Percentiles rank a stretch among this genome's conserved stretches.
Evolutionary conservation across 2,113 vertebrate species (phyloP).

Genomic region (Leptosomus discolor): DNA sequence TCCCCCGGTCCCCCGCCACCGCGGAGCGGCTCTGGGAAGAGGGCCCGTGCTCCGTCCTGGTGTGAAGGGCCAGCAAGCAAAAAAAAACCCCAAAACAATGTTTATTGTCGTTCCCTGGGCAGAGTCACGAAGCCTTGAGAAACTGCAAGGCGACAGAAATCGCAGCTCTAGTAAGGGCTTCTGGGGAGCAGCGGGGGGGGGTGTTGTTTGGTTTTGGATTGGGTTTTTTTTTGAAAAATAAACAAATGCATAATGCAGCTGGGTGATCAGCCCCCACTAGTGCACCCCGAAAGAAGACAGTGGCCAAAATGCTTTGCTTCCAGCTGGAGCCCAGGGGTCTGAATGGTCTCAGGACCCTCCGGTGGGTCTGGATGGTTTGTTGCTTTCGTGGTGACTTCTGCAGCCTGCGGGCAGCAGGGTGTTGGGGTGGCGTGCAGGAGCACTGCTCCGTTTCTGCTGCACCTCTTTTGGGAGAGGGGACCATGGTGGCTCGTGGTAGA

Average conservation of each 20-base stretch:
- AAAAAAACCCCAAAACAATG: neutral
- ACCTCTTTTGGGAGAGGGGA: neutral
- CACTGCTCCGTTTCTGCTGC: fast-evolving
- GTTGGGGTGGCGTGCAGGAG: neutral
- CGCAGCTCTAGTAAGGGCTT: neutral
- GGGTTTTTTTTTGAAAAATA: neutral
- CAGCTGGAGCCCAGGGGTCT: too few species aligned
- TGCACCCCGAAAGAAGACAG: neutral
- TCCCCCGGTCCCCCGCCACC: too few species aligned
- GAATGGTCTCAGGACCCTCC: neutral
- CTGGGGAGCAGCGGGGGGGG: fast-evolving
- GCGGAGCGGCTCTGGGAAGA: neutral
- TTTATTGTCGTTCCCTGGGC: too few species aligned
- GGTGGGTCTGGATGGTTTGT: neutral
- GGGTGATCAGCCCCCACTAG: neutral
- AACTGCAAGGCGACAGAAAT: neutral
- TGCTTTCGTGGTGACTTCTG: too few species aligned
- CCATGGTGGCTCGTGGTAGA: neutral
- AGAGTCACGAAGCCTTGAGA: neutral
- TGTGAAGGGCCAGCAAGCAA: too few species aligned
- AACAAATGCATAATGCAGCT: neutral
- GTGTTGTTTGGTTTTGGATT: neutral
- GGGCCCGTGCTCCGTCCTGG: too few species aligned
- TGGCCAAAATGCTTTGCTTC: neutral
- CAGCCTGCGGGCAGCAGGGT: neutral